A percentile compares a stretch with the other conserved stretches of the same genome.
These are phyloP conservation scores for Sus cebifrons DNA, from an alignment of 2,797 vertebrate genomes.

Conservation along the genomic window DNA sequence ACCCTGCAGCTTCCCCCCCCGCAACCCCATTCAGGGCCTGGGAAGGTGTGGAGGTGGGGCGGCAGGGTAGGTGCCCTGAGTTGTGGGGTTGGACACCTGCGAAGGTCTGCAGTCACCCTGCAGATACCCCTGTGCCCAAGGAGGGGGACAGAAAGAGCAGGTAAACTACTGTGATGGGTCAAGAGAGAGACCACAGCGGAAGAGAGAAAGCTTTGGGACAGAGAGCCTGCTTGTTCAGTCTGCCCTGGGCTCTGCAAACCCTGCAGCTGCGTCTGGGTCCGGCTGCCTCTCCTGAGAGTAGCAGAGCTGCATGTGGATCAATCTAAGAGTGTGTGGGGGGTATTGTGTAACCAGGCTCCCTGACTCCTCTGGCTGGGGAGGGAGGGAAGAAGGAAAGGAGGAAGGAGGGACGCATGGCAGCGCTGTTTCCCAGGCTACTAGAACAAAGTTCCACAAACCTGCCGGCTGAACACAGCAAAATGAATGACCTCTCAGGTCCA, in stretches of 20 bases:
- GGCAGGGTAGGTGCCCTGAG: not conserved
- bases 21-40: rapidly evolving
- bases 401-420: rapidly evolving
- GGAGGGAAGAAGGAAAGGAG: too few species aligned
- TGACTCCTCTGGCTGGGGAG: too few species aligned
- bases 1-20: too few species aligned
- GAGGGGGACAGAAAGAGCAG: not conserved
- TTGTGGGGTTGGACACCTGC: rapidly evolving
- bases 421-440: rapidly evolving
- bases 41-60: not conserved
- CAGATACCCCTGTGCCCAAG: not conserved
- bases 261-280: not conserved
- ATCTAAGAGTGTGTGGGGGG: too few species aligned
- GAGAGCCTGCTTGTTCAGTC: rapidly evolving
- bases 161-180: rapidly evolving
- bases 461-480: rapidly evolving
- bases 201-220: not conserved
- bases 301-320: rapidly evolving
- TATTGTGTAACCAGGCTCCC: not conserved
- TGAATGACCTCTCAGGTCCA: not conserved
- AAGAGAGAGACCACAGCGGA: rapidly evolving
- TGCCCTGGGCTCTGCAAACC: rapidly evolving
- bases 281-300: rapidly evolving
- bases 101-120: too few species aligned
- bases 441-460: rapidly evolving